Base-by-base conservation (phyloP, 2,113 vertebrate genomes). In the Mustela nigripes region DNA sequence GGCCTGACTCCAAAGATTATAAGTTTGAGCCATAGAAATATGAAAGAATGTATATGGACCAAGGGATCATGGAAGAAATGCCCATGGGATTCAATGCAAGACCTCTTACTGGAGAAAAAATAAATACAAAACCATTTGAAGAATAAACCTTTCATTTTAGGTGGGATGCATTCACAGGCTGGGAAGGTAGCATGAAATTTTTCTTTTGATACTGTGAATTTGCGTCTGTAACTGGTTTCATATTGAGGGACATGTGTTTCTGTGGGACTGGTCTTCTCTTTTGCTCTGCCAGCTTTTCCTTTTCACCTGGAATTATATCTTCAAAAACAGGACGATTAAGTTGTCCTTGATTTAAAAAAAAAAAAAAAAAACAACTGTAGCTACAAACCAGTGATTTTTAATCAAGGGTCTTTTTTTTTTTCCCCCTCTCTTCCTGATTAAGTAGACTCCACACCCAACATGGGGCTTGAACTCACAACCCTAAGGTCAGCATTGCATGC, bases 171-270 rank as follows among this genome's bases (percentile, higher is more conserved):
- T 86, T 80, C 42, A n/a, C 39, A 81, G 80, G 53, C 28, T 45
- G 18, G 58, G 79, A 80, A 90, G 33, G 22, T 56, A 65, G n/a
- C 80, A 78, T 45, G 26, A 65, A 90, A 86, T 90, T 95, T 95
- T 95, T 56, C 74, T 62, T 67, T 81, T 76, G 33, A 85, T 85
- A n/a, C 60, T 16, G 22, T 53, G 11, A 81, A 33, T 10, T 50
- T 39, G 11, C 63, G 12, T 80, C 80, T 93, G 48, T 90, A 80
- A 67, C 39, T 86, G 21, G 56, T 62, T 95, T 87, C 50, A 11
- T 7, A 11, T 31, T 33, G 63, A 31, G n/a, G 62, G 36, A 33
- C 67, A 50, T 63, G 10, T 85, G 21, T 92, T 89, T 62, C 71
- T 8, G 15, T 50, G 15, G 71, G 28, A 39, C 9, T 67, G 9